Evolutionary conservation across 2,888 invertebrate genomes (phyloP), one percentile per base, ranked within the genome.

Genomic region (Monochamus alternatus): DNA sequence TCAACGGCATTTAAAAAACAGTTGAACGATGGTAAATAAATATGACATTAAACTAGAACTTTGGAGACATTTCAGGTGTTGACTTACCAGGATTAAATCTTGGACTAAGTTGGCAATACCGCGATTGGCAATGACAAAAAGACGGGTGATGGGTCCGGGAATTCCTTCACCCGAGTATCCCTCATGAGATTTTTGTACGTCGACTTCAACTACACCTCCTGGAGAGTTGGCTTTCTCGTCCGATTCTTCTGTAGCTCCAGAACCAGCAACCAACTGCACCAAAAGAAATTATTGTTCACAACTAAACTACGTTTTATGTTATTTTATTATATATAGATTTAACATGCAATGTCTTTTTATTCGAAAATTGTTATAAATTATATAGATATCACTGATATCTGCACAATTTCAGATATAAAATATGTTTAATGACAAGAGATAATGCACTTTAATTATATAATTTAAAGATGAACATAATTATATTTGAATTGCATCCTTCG

Each of bases 31-130:
- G 22, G 1, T 22, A 0, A 22, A 22, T 22, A 22, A 22, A 22
- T 22, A 1, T 22, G 22, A 22, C 22, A 22, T 22, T 22, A 22
- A 22, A 22, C 22, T 22, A 22, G 0, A 22, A 1, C 22, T 1
- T 22, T 22, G 22, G 22, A 22, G 1, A 22, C 22, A 22, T 22
- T 22, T 22, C 22, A 22, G 0, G 22, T 1, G 22, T 22, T 43
- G 43, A 89, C 91, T 91, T 89, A 96, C 96, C 88, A 96, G 92
- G 90, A 96, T 96, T 86, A 96, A 92, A 90, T 96, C 96, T 89
- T 96, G 96, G 84, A 96, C 93, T 84, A 96, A 92, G 89, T 96
- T 96, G 85, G 96, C 95, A 85, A 96, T 92, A 82, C 96, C 96
- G 83, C 96, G 92, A 90, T 96, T 96, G 85, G 95, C 96, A 86